These are phyloP conservation scores for Linyphia triangularis DNA, from an alignment of 2,888 invertebrate species.

Conservation along the genomic window DNA sequence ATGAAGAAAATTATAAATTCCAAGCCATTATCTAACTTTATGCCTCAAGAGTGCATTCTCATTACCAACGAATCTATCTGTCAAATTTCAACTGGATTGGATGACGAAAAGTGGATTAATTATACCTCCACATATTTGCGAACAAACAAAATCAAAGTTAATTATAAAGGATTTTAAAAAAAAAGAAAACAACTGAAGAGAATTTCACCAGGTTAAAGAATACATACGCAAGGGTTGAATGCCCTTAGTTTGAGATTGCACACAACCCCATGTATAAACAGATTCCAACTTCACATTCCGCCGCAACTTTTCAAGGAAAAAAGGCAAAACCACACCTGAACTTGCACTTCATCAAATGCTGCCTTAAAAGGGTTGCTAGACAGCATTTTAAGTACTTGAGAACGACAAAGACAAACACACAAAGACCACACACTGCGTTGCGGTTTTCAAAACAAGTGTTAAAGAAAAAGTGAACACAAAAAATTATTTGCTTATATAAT, in stretches of 20 bases:
- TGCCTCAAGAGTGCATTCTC: no score
- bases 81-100: no score
- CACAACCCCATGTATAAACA: background rate
- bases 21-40: no score
- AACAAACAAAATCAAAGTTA: no score
- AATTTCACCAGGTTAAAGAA: background rate
- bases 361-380: conserved; percentile 25
- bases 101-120: no score
- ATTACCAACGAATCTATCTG: no score
- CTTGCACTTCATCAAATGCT: background rate
- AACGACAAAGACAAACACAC: conserved; percentile 1
- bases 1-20: no score
- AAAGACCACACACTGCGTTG: conserved; percentile 13
- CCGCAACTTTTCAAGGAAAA: background rate
- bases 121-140: no score
- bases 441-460: background rate
- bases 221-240: background rate
- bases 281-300: background rate
- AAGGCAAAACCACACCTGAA: conserved; percentile 7
- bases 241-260: background rate
- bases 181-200: background rate
- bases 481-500: no score
- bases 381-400: conserved; percentile 26
- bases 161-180: background rate
- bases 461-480: background rate